A percentile compares a stretch with the other conserved stretches of the same genome.
Conservation (phyloP, 2,888 invertebrate species). For the Melanchra persicariae region DNA sequence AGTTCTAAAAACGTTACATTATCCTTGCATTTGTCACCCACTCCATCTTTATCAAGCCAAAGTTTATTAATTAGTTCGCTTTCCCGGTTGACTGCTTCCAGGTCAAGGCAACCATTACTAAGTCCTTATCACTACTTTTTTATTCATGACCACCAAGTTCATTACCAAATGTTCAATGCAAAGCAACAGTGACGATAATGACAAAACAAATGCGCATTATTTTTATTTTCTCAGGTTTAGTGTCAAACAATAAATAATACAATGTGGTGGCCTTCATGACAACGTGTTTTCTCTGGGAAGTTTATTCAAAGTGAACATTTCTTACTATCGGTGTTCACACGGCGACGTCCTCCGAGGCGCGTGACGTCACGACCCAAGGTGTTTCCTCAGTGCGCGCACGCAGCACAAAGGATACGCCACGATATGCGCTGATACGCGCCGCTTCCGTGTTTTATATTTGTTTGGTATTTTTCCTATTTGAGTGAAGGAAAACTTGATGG, state of each 20-base stretch:
- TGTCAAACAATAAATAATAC: constrained; percentile 52
- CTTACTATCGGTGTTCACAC: constrained; percentile 59
- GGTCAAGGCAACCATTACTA: constrained; percentile 39
- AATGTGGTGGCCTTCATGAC: constrained; percentile 39
- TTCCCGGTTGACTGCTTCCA: constrained; percentile 17
- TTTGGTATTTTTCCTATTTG: constrained; percentile 68
- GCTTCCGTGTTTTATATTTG: constrained; percentile 73
- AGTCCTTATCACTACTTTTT: constrained; percentile 28
- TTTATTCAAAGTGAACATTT: constrained; percentile 61
- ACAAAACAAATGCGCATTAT: constrained; percentile 49
- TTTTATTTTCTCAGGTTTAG: constrained; percentile 44
- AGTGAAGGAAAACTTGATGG: constrained; percentile 60
- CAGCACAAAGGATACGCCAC: constrained; percentile 74
- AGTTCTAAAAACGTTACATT: background rate
- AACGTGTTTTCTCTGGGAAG: constrained; percentile 58
- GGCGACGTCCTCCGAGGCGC: constrained; percentile 56
- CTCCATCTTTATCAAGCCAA: background rate
- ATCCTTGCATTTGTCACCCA: background rate
- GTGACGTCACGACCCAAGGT: constrained; percentile 69
- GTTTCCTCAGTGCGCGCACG: constrained; percentile 72
- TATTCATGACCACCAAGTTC: constrained; percentile 50
- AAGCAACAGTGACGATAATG: constrained; percentile 22
- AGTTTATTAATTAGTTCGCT: constrained; percentile 1
- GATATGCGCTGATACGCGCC: constrained; percentile 68
- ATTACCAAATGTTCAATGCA: constrained; percentile 37